phyloP scores from a whole-genome alignment of 2,888 invertebrate genomes.

The Leucania comma region DNA sequence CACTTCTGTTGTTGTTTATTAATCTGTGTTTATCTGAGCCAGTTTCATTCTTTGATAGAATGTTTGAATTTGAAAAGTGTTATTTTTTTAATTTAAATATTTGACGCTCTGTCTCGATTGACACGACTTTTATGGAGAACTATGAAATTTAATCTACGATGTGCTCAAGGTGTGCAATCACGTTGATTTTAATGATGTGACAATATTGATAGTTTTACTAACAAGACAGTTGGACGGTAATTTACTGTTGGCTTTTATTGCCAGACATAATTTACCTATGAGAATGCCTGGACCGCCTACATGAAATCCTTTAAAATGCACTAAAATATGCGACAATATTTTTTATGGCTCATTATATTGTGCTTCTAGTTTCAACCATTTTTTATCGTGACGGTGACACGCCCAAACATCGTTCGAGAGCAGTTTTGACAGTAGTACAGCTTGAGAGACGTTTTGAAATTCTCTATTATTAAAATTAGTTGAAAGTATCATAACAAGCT shows the following conservation, averaged over 20 bases:
- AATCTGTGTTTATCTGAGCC: constrained; percentile 86
- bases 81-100: constrained; percentile 66
- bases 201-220: constrained; percentile 57
- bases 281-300: constrained; percentile 53
- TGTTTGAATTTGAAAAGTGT: constrained; percentile 74
- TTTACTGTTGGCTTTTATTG: constrained; percentile 63
- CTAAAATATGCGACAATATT: constrained; percentile 52
- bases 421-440: constrained; percentile 34
- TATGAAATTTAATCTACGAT: constrained; percentile 48
- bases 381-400: constrained; percentile 59
- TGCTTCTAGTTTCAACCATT: constrained; percentile 39
- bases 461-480: constrained; percentile 45
- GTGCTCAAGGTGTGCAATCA: constrained; percentile 21
- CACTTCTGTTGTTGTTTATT: constrained; percentile 88
- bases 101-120: constrained; percentile 55
- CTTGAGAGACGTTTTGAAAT: constrained; percentile 20
- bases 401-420: constrained; percentile 51
- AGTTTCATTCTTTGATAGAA: constrained; percentile 74
- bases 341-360: constrained; percentile 51
- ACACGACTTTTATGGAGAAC: constrained; percentile 53
- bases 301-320: constrained; percentile 58
- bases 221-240: constrained; percentile 56
- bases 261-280: constrained; percentile 56
- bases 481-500: constrained; percentile 33
- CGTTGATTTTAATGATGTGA: constrained; percentile 58